These are phyloP conservation scores for Drosophila longiperda DNA, from an alignment of 2,888 invertebrate species.

Conservation along the genomic window DNA sequence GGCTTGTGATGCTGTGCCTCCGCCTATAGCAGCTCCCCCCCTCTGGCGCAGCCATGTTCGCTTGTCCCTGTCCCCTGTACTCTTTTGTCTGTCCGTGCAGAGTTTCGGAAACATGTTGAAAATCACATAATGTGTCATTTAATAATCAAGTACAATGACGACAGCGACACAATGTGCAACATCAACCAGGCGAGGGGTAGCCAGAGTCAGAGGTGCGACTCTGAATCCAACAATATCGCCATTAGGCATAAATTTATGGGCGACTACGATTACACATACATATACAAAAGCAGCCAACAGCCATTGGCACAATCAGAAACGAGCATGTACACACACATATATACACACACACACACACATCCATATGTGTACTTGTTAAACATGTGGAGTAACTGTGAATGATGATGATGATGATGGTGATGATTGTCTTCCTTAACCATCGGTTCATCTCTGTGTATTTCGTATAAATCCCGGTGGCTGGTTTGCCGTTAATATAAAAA, in stretches of 20 bases:
- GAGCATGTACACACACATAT: conserved; percentile 14
- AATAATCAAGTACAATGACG: conserved; percentile 81
- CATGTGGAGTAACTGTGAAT: conserved; percentile 23
- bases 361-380: neutral
- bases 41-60: conserved; percentile 5
- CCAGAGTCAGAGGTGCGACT: conserved; percentile 8
- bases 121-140: conserved; percentile 84
- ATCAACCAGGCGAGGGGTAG: conserved; percentile 18
- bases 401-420: conserved; percentile 13
- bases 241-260: conserved; percentile 76
- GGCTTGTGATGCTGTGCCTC: conserved; percentile 30
- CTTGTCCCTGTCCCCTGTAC: neutral
- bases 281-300: conserved; percentile 44
- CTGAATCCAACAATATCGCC: conserved; percentile 74
- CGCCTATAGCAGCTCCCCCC: conserved; percentile 4
- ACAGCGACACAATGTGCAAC: conserved; percentile 66
- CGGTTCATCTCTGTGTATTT: conserved; percentile 30
- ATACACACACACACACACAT: neutral
- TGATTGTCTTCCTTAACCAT: conserved; percentile 26
- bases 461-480: conserved; percentile 56
- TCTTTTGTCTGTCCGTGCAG: conserved; percentile 31
- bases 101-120: conserved; percentile 67
- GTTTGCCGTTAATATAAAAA: conserved; percentile 41
- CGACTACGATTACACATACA: conserved; percentile 48
- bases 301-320: conserved; percentile 69